Evolutionary conservation across 1,140 invertebrate genomes (phyloP), one percentile per base, ranked within the genome.

Genomic region (Zaprionus vittiger): DNA sequence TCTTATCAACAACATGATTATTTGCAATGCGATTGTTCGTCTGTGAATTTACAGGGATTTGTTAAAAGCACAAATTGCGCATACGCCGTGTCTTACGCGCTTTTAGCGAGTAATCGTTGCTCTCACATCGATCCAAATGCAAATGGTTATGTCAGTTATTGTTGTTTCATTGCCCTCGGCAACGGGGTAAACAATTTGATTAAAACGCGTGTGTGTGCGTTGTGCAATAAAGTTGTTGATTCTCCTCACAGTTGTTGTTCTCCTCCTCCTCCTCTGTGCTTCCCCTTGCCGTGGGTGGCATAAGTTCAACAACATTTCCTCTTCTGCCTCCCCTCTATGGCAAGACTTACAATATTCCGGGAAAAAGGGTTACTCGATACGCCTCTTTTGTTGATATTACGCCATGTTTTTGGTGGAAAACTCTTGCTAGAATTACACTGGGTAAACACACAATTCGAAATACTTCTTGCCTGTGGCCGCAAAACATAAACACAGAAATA

Each of bases 61-160:
- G 81, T 84, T 79, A 89, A 89, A 89, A 81, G 74, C 83, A 70
- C 64, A 72, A 22, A 84, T 84, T 31, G 84, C 84, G 78, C 47
- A 87, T 87, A 87, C 84, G 84, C 81, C 72, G 59, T 52, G 52
- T 89, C 63, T 68, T 76, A 72, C 78, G 24, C 79, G 81, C 72
- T 87, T 89, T 87, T 87, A 87, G 81, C 61, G 83, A 81, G 56
- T 75, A 56, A 71, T 24, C 47, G 60, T 20, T 24, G 54, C 22
- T 20, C 31, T n/a, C 31, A 4, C 31, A 34, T 34, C 31, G 31
- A 34, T 34, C 4, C 0, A 12, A 5, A 24, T 22, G 47, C 47
- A 52, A 20, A 52, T 11, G 47, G 47, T 20, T 22, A 24, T 61
- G 52, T 69, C 74, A 20, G 41, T 64, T 71, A 26, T 77, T 74